Evolutionary conservation across 1,140 invertebrate genomes (phyloP), one percentile per base, ranked within the genome.

Genomic region (Anoplolepis gracilipes): DNA sequence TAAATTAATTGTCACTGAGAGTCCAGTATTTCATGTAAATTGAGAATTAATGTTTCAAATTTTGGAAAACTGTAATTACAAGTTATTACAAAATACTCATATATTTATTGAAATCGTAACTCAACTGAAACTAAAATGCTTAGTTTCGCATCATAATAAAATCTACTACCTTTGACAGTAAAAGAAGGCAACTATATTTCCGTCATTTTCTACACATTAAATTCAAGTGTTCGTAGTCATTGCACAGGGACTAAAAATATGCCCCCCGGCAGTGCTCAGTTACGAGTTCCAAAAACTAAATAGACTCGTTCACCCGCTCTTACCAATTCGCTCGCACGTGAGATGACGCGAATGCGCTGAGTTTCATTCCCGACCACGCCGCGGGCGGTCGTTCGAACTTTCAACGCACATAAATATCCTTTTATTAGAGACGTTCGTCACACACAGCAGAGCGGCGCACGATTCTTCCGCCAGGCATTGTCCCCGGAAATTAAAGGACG

Each of bases 401-500:
- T 90, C 36, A 81, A 76, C 67, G 73, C 79, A 79, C 78, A 84
- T 89, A 89, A 89, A 87, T 89, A 90, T 87, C 85, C 59, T 90
- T 89, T 87, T 87, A 90, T 90, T 75, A 82, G 61, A 77, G 77
- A 86, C 55, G 87, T 84, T 86, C 67, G 88, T 86, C 77, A 85
- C 62, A 75, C 64, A 85, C 62, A 75, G 64, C 42, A 22, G 30
- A 7, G 28, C 30, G 57, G 64, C 25, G 70, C 30, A 49, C 61
- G 22, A 85, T 73, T 73, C 55, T 72, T 86, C 57, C 84, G 19
- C 53, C 25, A 61, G 46, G 79, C 85, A 89, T 90, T 90, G 88
- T 90, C 67, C 85, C 78, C 87, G 88, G 88, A 90, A 90, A 89
- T 90, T 89, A 90, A 90, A 89, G 87, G 78, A 88, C 88, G 87